Percentiles rank a stretch among this genome's conserved stretches.
Evolutionary conservation across 2,113 vertebrate species (phyloP).

Genomic region (Urocitellus parryii): DNA sequence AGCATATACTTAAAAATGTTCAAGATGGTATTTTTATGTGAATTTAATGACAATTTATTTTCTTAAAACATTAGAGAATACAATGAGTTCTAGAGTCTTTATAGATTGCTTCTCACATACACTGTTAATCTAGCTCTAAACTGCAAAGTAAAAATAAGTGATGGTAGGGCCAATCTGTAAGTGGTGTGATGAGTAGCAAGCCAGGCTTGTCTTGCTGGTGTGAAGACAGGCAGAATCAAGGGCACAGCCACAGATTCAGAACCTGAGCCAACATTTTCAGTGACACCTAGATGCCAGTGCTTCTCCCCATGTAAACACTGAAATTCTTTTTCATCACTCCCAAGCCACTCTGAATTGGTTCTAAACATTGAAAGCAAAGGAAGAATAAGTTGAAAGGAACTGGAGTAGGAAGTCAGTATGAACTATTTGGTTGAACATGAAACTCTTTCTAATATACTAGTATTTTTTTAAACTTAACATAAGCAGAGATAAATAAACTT

Average conservation of each 20-base stretch:
- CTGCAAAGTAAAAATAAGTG: background rate
- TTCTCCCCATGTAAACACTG: conserved; percentile 12
- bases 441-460: background rate
- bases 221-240: background rate
- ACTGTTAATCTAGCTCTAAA: background rate
- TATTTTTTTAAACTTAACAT: background rate
- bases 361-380: background rate
- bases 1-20: background rate
- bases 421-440: background rate
- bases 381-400: background rate
- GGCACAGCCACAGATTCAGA: background rate
- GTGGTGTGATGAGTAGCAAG: background rate
- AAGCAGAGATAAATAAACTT: background rate
- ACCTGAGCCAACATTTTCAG: background rate
- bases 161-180: background rate
- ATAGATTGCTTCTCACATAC: background rate
- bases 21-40: background rate
- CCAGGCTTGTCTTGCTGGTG: background rate
- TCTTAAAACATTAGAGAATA: background rate
- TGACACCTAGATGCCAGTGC: background rate
- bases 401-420: background rate
- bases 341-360: background rate
- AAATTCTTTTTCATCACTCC: background rate
- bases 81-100: background rate
- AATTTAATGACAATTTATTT: background rate